Base-by-base conservation (phyloP, 2,888 invertebrate species). In the Lydus trimaculatus region DNA sequence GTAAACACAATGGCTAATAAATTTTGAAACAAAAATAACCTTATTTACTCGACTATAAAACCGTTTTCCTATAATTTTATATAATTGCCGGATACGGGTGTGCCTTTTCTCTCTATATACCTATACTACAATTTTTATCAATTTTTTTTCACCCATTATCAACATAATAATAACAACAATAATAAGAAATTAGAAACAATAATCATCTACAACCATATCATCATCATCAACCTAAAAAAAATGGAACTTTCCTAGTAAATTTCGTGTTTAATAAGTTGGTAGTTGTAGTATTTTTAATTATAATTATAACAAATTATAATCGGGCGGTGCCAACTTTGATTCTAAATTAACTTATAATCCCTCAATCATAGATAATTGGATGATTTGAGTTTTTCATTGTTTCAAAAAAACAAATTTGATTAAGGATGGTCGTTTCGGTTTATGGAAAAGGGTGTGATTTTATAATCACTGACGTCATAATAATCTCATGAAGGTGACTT, bases 1-100 rank as follows among this genome's bases (percentile, higher is more conserved):
- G 75, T 81, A 80, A 81, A 81, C 75, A 82, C 82, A 82, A 82
- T 82, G 74, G 81, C 78, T 75, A 80, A 82, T 81, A 82, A 82
- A 82, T 82, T 48, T 79, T 74, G 72, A 74, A 74, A 72, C 70
- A 75, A 76, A 78, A 78, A 43, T 78, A 77, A 78, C 76, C 80
- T 77, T 77, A 81, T 79, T 81, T 80, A 81, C 81, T 82, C 76
- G 76, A 80, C 80, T 81, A 81, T 81, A 80, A 80, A 81, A 80
- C 77, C 76, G 79, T 80, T 81, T 80, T 78, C 76, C 74, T 77
- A 78, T 77, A 76, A 80, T 80, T 78, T 73, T 75, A 33, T 66
- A 72, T 80, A 80, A 80, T 80, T 71, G 72, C 79, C 79, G 80
- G 80, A 80, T 78, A 79, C 78, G 78, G 76, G 79, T 73, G 80